These are phyloP conservation scores for Pangasianodon hypophthalmus DNA, from an alignment of 2,113 vertebrate species.

Conservation along the genomic window DNA sequence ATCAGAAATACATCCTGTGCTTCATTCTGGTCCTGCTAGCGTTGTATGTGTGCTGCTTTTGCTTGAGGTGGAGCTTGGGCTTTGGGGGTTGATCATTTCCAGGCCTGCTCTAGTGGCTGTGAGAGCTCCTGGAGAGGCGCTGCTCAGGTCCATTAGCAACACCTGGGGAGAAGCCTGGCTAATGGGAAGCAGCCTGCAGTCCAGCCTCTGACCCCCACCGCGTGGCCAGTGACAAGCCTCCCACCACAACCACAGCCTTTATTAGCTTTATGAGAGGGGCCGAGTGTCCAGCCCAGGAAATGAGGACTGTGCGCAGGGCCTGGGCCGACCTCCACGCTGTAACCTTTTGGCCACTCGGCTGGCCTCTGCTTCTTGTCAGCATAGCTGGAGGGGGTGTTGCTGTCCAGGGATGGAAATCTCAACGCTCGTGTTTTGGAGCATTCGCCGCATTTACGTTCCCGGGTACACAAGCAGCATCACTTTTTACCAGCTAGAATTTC, in stretches of 20 bases:
- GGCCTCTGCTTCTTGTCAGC: slow-evolving; percentile 84
- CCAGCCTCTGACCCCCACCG: slow-evolving; percentile 65
- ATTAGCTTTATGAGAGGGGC: slow-evolving; percentile 89
- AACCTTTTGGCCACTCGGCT: slow-evolving; percentile 76
- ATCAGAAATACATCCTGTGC: background rate
- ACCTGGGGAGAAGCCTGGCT: slow-evolving; percentile 78
- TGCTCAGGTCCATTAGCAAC: slow-evolving; percentile 86
- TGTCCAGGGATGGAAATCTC: background rate
- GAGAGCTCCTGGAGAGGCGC: slow-evolving; percentile 76
- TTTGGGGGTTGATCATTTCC: slow-evolving; percentile 75
- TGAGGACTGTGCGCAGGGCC: slow-evolving; percentile 82
- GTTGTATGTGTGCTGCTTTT: slow-evolving; percentile 6
- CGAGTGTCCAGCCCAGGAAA: slow-evolving; percentile 88
- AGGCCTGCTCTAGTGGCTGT: slow-evolving; percentile 73
- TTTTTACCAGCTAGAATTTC: background rate
- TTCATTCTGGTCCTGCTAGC: background rate
- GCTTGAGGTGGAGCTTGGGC: slow-evolving; percentile 14
- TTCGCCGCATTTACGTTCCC: background rate
- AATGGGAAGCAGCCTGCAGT: slow-evolving; percentile 81
- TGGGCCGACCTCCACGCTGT: slow-evolving; percentile 75
- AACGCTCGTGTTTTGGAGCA: background rate
- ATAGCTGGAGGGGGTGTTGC: slow-evolving; percentile 52
- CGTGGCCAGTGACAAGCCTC: slow-evolving; percentile 67
- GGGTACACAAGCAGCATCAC: background rate
- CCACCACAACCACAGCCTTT: slow-evolving; percentile 78